These are phyloP conservation scores for Crenuchus spilurus DNA, from an alignment of 2,797 vertebrate species.

Conservation along the genomic window DNA sequence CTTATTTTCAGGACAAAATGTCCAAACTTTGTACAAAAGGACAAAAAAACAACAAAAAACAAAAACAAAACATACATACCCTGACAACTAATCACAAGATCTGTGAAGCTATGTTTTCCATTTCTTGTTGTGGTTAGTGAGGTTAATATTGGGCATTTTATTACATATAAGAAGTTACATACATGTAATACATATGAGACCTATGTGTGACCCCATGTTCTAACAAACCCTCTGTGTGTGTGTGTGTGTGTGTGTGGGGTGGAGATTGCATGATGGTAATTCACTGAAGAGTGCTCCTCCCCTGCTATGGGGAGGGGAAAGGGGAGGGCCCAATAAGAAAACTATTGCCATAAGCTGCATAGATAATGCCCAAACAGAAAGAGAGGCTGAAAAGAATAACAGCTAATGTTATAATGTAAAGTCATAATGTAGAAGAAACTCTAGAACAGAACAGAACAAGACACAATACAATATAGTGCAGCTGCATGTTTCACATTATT, in stretches of 20 bases:
- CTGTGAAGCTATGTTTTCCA: too few relatives aligned
- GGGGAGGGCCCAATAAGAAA: slow-evolving; percentile 9
- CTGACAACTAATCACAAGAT: too few relatives aligned
- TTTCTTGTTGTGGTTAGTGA: too few relatives aligned
- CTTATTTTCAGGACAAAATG: neutral
- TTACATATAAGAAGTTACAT: too few relatives aligned
- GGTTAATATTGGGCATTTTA: too few relatives aligned
- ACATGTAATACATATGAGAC: too few relatives aligned
- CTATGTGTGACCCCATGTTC: too few relatives aligned
- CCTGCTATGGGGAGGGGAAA: slow-evolving; percentile 14
- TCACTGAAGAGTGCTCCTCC: neutral
- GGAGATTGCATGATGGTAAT: neutral
- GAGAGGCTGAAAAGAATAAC: slow-evolving; percentile 2
- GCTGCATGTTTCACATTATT: neutral
- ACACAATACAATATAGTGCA: neutral
- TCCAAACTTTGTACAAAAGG: neutral
- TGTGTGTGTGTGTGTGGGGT: neutral
- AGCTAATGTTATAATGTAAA: slow-evolving; percentile 1
- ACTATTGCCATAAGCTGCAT: slow-evolving; percentile 15
- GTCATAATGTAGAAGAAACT: neutral
- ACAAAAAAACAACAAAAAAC: too few relatives aligned
- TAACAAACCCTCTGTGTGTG: neutral
- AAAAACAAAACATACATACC: too few relatives aligned
- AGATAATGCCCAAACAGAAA: neutral
- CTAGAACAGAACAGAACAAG: neutral